These are phyloP conservation scores for Poliocrania exsul DNA, from an alignment of 2,797 vertebrate species.

Conservation along the genomic window DNA sequence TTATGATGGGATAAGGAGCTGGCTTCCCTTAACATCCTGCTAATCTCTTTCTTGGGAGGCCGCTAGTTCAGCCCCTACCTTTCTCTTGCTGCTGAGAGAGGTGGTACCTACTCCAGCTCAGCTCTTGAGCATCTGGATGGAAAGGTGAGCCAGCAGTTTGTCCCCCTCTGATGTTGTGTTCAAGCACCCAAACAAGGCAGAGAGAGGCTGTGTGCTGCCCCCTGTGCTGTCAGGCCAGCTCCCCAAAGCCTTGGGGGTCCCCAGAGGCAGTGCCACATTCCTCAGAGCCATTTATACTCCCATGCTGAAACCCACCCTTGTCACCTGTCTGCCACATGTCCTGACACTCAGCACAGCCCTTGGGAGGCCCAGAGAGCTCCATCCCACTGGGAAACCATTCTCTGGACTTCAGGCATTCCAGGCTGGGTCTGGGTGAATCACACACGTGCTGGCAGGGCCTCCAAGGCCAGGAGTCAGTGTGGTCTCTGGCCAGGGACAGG, in stretches of 20 bases:
- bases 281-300: background rate
- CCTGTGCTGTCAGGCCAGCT: background rate
- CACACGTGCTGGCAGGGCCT: fast-evolving
- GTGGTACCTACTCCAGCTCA: background rate
- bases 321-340: slow-evolving; percentile 53
- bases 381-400: fast-evolving
- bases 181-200: background rate
- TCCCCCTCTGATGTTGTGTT: background rate
- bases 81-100: background rate
- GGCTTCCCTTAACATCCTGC: background rate
- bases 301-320: background rate
- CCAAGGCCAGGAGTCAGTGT: background rate
- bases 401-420: background rate
- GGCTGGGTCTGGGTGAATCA: background rate
- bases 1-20: slow-evolving; percentile 16
- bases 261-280: background rate
- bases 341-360: slow-evolving; percentile 9
- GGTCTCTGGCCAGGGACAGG: background rate
- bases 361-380: background rate
- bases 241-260: background rate
- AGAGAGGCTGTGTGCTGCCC: background rate
- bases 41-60: background rate
- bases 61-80: background rate
- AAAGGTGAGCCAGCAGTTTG: background rate
- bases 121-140: background rate